Evolutionary conservation across 2,888 invertebrate species (phyloP).

Genomic region (Troides helena): DNA sequence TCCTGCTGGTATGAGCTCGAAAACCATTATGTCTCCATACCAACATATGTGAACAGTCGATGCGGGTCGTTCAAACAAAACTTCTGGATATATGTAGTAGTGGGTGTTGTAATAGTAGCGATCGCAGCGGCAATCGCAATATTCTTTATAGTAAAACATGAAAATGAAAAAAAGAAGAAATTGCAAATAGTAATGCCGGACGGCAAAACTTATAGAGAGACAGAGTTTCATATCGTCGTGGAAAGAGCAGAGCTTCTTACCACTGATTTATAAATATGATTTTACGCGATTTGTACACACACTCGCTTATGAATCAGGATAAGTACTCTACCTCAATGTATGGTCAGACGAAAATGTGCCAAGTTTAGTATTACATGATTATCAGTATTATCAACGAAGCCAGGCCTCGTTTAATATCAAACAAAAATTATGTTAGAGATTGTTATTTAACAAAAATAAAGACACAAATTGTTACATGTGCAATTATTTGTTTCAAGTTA

Average conservation of each 20-base stretch:
- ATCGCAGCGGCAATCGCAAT: conserved; percentile 71
- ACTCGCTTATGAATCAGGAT: conserved; percentile 38
- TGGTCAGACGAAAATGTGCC: conserved; percentile 53
- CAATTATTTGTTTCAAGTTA: neutral
- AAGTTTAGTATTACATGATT: conserved; percentile 49
- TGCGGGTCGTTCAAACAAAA: conserved; percentile 69
- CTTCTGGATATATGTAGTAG: conserved; percentile 72
- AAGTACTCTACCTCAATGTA: conserved; percentile 55
- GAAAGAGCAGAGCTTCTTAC: conserved; percentile 91
- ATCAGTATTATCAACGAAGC: conserved; percentile 55
- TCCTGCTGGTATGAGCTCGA: conserved; percentile 70
- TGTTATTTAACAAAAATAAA: conserved; percentile 24
- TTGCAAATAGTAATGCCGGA: conserved; percentile 89
- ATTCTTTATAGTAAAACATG: conserved; percentile 67
- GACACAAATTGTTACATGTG: conserved; percentile 14
- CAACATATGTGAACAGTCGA: conserved; percentile 63
- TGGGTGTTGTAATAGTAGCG: conserved; percentile 70
- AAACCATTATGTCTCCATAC: conserved; percentile 60
- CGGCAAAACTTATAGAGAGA: conserved; percentile 90
- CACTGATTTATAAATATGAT: conserved; percentile 83
- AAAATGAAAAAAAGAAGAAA: conserved; percentile 80
- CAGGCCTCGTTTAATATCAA: conserved; percentile 32
- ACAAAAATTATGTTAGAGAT: conserved; percentile 7
- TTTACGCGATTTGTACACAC: conserved; percentile 33
- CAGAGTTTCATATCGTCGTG: conserved; percentile 91